These are phyloP conservation scores for Sisyra terminalis DNA, from an alignment of 2,888 invertebrate species.

Conservation along the genomic window DNA sequence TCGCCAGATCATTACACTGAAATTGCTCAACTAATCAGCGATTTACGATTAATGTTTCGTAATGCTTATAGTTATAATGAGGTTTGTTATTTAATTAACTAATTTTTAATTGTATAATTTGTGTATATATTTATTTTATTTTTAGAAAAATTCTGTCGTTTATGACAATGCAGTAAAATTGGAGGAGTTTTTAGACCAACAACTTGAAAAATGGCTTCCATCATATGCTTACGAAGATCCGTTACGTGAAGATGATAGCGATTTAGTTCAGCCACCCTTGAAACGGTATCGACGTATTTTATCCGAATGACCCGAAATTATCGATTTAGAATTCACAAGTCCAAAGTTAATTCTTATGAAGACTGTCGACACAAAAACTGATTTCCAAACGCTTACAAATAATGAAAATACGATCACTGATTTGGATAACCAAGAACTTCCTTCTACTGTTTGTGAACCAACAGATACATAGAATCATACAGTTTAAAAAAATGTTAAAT, in stretches of 20 bases:
- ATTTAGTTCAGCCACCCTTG: slow-evolving; percentile 30
- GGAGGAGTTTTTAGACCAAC: slow-evolving; percentile 73
- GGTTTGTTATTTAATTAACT: slow-evolving; percentile 33
- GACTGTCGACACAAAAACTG: too few relatives aligned
- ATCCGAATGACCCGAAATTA: slow-evolving; percentile 21
- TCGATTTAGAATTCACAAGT: not conserved
- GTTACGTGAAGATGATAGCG: slow-evolving; percentile 30
- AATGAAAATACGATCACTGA: too few relatives aligned
- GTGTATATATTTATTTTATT: slow-evolving; percentile 10
- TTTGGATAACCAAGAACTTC: too few relatives aligned
- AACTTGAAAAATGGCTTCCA: slow-evolving; percentile 66
- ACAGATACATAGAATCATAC: too few relatives aligned
- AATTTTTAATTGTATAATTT: slow-evolving; percentile 8
- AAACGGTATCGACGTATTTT: slow-evolving; percentile 33
- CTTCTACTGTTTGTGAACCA: too few relatives aligned
- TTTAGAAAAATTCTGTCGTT: slow-evolving; percentile 57
- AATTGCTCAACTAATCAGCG: slow-evolving; percentile 59
- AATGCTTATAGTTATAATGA: slow-evolving; percentile 76
- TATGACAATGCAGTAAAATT: slow-evolving; percentile 64
- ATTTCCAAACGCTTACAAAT: too few relatives aligned
- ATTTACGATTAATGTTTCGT: slow-evolving; percentile 71
- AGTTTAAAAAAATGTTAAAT: too few relatives aligned
- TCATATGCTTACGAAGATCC: slow-evolving; percentile 44
- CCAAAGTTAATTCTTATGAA: not conserved
- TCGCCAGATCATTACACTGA: slow-evolving; percentile 55